Evolutionary conservation across 2,113 vertebrate species (phyloP).

Genomic region (Microcebus murinus): DNA sequence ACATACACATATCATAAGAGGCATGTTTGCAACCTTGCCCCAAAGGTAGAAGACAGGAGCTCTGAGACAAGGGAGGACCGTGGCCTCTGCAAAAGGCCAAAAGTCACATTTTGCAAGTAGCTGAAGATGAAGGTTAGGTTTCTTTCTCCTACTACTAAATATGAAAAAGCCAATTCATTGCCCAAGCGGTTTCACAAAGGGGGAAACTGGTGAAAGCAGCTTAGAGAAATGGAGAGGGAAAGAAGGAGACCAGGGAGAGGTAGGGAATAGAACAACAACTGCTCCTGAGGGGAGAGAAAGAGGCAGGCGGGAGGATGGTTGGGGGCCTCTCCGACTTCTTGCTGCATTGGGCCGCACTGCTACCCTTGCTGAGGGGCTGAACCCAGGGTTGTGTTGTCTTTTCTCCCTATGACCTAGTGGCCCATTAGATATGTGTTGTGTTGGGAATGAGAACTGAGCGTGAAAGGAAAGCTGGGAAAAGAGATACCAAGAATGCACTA

Average conservation of each 20-base stretch:
- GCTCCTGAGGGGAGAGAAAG: neutral
- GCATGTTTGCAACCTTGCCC: neutral
- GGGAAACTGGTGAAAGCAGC: neutral
- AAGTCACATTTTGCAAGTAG: neutral
- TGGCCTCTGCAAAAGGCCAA: neutral
- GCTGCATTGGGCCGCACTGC: too few species aligned
- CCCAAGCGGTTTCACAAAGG: neutral
- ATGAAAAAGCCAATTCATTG: neutral
- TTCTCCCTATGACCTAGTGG: accelerated
- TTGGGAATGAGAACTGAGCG: neutral
- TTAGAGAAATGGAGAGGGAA: neutral
- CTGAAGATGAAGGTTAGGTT: neutral
- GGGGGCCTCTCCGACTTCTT: neutral
- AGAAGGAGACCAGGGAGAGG: neutral
- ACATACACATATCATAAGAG: neutral
- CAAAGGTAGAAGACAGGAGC: neutral
- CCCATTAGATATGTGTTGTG: neutral
- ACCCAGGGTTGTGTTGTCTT: neutral
- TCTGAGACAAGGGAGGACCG: neutral
- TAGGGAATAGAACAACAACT: accelerated
- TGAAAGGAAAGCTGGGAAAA: neutral
- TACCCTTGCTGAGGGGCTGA: accelerated
- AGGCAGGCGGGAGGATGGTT: accelerated
- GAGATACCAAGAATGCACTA: neutral
- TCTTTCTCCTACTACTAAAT: neutral